Percentiles rank a stretch among this genome's conserved stretches.
Evolutionary conservation across 2,797 vertebrate species (phyloP).

Genomic region (Botia almorhae): DNA sequence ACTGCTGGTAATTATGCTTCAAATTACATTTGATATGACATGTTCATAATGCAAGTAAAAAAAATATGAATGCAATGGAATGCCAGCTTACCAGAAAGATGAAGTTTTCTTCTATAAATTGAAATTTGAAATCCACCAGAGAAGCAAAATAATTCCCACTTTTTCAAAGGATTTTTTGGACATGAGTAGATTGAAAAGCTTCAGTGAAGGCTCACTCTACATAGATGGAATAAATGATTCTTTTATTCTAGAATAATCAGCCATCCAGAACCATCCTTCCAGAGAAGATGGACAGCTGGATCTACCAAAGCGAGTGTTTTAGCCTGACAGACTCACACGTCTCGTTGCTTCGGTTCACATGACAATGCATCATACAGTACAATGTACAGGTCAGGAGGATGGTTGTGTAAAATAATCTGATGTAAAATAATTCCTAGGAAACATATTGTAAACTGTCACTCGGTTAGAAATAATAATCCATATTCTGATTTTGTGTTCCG

Average conservation of each 20-base stretch:
- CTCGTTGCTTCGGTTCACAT: constrained; percentile 14
- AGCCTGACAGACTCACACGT: constrained; percentile 35
- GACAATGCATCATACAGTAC: constrained; percentile 14
- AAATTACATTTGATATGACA: constrained; percentile 71
- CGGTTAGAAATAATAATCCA: background rate
- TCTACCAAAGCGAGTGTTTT: constrained; percentile 40
- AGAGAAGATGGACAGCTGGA: constrained; percentile 29
- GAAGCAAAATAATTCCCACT: background rate
- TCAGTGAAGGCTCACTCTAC: background rate
- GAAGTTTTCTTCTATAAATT: constrained; percentile 10
- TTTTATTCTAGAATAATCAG: constrained; percentile 43
- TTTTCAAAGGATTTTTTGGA: background rate
- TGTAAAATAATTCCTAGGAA: background rate
- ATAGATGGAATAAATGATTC: background rate
- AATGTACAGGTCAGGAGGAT: background rate
- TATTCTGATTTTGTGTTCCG: background rate
- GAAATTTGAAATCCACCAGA: background rate
- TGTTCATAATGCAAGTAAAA: constrained; percentile 56
- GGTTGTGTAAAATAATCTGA: background rate
- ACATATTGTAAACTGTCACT: background rate
- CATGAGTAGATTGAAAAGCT: background rate
- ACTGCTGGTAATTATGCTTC: constrained; percentile 62
- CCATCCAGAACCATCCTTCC: constrained; percentile 53
- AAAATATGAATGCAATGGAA: constrained; percentile 58
- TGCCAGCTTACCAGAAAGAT: constrained; percentile 7